phyloP scores from a whole-genome alignment of 2,113 vertebrate genomes.

The Hippocampus barbouri region DNA sequence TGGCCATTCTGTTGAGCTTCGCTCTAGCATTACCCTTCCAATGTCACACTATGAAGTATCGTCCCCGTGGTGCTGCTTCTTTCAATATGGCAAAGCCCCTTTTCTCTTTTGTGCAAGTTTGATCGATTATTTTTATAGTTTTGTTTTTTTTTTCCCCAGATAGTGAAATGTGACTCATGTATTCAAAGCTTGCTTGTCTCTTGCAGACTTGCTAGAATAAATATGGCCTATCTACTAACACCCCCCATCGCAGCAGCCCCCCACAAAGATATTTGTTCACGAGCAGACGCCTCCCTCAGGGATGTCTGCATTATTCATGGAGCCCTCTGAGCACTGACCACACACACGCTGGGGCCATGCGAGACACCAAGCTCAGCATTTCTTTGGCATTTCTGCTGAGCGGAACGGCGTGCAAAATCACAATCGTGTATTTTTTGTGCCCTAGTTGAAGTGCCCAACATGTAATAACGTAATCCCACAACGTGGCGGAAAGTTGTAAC shows the following conservation, averaged over 20 bases:
- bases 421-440: background rate
- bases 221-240: conserved; percentile 9
- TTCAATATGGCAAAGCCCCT: no score
- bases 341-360: conserved; percentile 2
- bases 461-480: background rate
- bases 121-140: no score
- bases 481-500: background rate
- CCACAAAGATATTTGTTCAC: conserved; percentile 17
- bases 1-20: no score
- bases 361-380: conserved; percentile 15
- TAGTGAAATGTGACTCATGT: background rate
- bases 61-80: no score
- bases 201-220: background rate
- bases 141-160: background rate
- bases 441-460: background rate
- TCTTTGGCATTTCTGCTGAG: background rate
- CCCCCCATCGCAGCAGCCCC: background rate
- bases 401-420: background rate
- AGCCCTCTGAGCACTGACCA: background rate
- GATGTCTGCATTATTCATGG: conserved; percentile 39
- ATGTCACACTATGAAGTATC: no score
- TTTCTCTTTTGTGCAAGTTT: no score
- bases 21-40: no score
- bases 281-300: conserved; percentile 17
- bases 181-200: background rate